Conservation (phyloP, 2,113 vertebrate genomes). For the Nestor notabilis region DNA sequence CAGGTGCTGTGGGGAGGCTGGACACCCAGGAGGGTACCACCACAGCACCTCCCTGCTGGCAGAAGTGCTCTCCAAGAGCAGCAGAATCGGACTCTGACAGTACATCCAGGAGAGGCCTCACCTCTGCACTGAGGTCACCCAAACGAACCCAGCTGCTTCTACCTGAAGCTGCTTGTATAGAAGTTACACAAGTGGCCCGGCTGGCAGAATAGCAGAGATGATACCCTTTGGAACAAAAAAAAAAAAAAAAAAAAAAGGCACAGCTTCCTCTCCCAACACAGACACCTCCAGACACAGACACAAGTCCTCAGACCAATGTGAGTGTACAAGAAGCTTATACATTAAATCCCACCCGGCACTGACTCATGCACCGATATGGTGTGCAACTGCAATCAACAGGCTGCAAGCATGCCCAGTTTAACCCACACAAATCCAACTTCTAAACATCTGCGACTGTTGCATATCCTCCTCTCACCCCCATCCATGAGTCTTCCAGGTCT, state of each 20-base stretch:
- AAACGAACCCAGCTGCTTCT: not conserved
- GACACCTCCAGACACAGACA: not conserved
- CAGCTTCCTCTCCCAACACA: not conserved
- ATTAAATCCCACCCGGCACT: conserved; percentile 43
- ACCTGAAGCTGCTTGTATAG: not conserved
- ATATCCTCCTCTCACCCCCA: conserved; percentile 51
- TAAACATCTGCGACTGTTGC: not conserved
- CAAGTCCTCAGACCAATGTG: not conserved
- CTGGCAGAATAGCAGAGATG: not conserved
- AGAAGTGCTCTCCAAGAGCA: not conserved
- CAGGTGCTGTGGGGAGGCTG: not conserved
- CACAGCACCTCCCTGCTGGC: not conserved
- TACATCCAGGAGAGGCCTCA: not conserved
- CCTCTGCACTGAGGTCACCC: not conserved
- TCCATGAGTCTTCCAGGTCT: conserved; percentile 19
- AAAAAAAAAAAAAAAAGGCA: not conserved
- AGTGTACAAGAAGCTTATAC: not conserved
- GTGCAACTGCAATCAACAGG: conserved; percentile 47
- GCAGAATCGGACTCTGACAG: not conserved
- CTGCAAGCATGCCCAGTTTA: conserved; percentile 52
- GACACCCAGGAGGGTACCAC: not conserved
- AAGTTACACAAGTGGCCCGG: accelerated
- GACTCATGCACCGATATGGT: conserved; percentile 14
- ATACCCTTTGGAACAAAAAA: no score
- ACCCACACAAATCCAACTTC: conserved; percentile 61